Base-by-base conservation (phyloP, 2,113 vertebrate species). In the Lethenteron camtschaticum region DNA sequence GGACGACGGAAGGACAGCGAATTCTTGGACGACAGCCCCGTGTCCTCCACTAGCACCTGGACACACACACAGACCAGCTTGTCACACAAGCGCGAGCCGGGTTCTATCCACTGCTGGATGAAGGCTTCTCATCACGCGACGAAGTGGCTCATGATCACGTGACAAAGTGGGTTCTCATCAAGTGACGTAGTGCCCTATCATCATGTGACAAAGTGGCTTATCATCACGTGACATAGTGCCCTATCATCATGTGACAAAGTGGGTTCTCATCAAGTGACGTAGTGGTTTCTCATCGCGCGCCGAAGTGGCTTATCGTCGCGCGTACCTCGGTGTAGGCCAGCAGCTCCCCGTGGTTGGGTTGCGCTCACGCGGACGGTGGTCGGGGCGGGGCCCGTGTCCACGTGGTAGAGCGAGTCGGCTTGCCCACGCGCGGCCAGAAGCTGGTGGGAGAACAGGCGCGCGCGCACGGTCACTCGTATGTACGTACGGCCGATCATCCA, bases 321-420 rank as follows among this genome's bases (percentile, higher is more conserved):
- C 73, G 72, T 74, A 91, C 89, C 85, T 94, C 89, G 70, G 80
- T 82, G 73, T 87, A 89, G 75, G 85, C 84, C 73, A 84, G 81
- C 55, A 94, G 80, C 79, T 86, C 82, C 14, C 89, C 9, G 87
- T 89, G 68, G 87, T 87, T 2, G 86, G 84, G 72, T 94, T 86
- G 79, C 89, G 82, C 70, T 89, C 4, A 89, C 85, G 58, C 84
- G 84, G 10, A 91, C 79, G 6, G 82, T 83, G 0, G 87, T 85
- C 72, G 87, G 85, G 18, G 87, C 82, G 1, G 86, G 77, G 16
- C 84, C 79, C 6, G 77, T 73, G 8, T 75, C 13, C 41, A 76
- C 79, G 58, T 79, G 77, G 55, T 86, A 78, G 12, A 94, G 78
- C 7, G 85, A 83, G 74, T 84, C 80, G 1, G 82, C 75, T 3